phyloP scores from a whole-genome alignment of 2,113 vertebrate species.

The Nestor notabilis region DNA sequence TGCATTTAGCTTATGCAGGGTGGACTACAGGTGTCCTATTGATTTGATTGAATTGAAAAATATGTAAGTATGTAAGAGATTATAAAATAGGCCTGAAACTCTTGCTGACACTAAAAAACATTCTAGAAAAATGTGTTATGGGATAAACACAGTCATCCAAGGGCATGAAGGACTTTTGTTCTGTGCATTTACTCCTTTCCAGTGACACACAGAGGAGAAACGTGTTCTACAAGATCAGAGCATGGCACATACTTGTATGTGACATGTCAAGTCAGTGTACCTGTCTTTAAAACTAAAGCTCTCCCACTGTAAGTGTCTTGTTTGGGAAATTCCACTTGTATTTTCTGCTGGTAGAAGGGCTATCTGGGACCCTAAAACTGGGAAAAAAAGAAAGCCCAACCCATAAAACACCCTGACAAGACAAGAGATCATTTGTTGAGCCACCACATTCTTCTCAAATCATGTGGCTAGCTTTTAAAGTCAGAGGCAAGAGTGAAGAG shows the following conservation, averaged over 20 bases:
- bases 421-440: background rate
- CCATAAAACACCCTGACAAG: background rate
- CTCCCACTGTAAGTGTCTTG: background rate
- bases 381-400: background rate
- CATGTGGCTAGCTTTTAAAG: background rate
- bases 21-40: background rate
- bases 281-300: background rate
- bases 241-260: background rate
- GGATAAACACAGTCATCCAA: background rate
- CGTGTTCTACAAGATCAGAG: background rate
- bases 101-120: background rate
- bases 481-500: background rate
- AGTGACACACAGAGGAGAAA: background rate
- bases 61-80: background rate
- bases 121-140: background rate
- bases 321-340: background rate
- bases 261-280: background rate
- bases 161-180: background rate
- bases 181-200: background rate
- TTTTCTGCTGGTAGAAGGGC: background rate
- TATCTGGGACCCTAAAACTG: background rate
- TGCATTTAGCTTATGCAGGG: background rate
- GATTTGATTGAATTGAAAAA: background rate
- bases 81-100: background rate
- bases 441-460: background rate